Evolutionary conservation across 2,113 vertebrate species (phyloP).

Genomic region (Tympanuchus pallidicinctus): DNA sequence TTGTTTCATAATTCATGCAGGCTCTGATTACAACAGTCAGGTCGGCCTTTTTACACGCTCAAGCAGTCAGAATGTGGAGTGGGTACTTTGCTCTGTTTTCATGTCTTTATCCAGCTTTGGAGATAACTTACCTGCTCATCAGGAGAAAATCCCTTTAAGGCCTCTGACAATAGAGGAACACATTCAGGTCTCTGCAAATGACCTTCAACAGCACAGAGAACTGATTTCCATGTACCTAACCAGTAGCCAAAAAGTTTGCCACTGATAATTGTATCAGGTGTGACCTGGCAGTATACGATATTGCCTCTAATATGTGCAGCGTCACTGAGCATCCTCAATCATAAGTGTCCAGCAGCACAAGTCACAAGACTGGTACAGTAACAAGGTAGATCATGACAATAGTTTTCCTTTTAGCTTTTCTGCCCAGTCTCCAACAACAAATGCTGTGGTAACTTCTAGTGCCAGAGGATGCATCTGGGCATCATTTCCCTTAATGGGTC

Average conservation of each 20-base stretch:
- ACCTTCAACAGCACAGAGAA: neutral
- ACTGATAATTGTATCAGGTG: neutral
- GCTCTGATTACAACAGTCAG: neutral
- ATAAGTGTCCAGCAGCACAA: neutral
- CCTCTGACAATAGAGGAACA: neutral
- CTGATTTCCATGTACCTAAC: neutral
- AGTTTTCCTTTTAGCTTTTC: neutral
- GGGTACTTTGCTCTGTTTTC: neutral
- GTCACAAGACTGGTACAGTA: neutral
- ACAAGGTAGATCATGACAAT: neutral
- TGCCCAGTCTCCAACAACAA: neutral
- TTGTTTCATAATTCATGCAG: neutral
- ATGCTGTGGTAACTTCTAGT: neutral
- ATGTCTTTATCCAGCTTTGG: neutral
- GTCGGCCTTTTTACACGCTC: neutral
- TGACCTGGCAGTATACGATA: neutral
- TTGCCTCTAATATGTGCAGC: neutral
- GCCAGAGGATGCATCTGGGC: neutral
- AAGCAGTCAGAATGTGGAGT: neutral
- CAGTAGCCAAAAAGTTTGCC: neutral
- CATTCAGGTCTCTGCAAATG: neutral
- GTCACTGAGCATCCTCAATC: neutral
- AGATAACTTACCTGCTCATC: neutral
- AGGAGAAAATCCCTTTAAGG: neutral
- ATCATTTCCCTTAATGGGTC: neutral